These are phyloP conservation scores for Hemicentrotus pulcherrimus DNA, from an alignment of 35 echinoderm and acorn worm species.

Conservation along the genomic window DNA sequence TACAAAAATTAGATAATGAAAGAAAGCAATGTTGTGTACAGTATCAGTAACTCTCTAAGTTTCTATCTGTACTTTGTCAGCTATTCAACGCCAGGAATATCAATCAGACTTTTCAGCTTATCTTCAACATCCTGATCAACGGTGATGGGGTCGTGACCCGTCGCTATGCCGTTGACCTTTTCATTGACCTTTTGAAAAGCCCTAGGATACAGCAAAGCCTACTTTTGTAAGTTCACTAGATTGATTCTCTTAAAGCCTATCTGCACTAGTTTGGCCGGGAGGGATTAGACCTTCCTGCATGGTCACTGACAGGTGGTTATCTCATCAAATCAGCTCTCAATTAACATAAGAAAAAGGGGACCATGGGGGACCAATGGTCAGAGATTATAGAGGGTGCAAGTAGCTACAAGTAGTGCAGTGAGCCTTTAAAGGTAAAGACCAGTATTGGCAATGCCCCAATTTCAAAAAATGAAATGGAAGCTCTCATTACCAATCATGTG, in stretches of 20 bases:
- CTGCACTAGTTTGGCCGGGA: too few species aligned
- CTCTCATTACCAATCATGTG: too few species aligned
- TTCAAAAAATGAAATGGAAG: too few species aligned
- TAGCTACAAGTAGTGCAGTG: too few species aligned
- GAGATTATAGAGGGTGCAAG: too few species aligned
- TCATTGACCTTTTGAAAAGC: constrained; percentile 71
- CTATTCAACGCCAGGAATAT: constrained; percentile 73
- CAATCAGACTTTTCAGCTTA: constrained; percentile 78
- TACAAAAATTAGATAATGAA: neutral
- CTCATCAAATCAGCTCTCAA: too few species aligned
- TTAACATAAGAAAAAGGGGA: too few species aligned
- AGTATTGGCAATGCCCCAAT: too few species aligned
- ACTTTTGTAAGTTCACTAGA: constrained; percentile 57
- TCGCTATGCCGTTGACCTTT: constrained; percentile 79
- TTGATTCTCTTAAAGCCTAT: neutral
- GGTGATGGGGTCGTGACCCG: constrained; percentile 69
- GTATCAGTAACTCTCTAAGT: neutral
- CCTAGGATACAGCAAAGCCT: constrained; percentile 67
- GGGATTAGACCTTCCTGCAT: too few species aligned
- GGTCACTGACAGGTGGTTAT: too few species aligned
- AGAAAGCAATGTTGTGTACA: neutral
- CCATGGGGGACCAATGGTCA: too few species aligned
- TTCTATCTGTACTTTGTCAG: constrained; percentile 23
- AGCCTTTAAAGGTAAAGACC: too few species aligned
- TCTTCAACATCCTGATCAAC: constrained; percentile 83